Base-by-base conservation (phyloP, 2,888 invertebrate species). In the Xestia rhomboidea region DNA sequence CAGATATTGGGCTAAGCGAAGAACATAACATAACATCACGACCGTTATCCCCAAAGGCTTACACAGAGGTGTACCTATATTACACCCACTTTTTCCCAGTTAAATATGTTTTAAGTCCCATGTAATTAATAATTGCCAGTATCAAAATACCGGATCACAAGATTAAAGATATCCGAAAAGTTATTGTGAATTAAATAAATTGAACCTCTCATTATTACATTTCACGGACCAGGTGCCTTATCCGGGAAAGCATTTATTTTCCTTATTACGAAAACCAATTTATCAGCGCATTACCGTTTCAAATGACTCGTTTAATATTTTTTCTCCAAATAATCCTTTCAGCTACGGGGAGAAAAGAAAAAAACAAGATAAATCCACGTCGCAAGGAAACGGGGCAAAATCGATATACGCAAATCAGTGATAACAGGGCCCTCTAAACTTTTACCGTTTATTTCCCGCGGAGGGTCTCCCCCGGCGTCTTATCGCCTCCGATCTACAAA, bases 401-500 rank as follows among this genome's bases (percentile, higher is more conserved):
- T 95, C 96, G 96, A 96, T 96, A 94, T 94, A 95, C 92, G 95
- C 95, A 96, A 95, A 96, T 95, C 95, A 94, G 95, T 95, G 96
- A 96, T 96, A 96, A 95, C 94, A 92, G 92, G 92, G 91, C 87
- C 88, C 88, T 92, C 90, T 92, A 93, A 95, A 94, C 93, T 95
- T 95, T 94, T 93, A 93, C 93, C 94, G 93, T 92, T 93, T 92
- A 92, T 91, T 90, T 91, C 91, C 90, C 90, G 82, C 81, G 87
- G 87, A 85, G 84, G 85, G 86, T 89, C 88, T 89, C 90, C 89
- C 88, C 87, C 85, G 62, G 21, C 89, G 88, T 82, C 93, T 93
- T 95, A 95, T 97, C 96, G 94, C 91, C 91, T 92, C 90, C 95
- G 95, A 97, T 97, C 97, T 96, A 96, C 96, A 97, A 96, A 97